A percentile compares a stretch with the other conserved stretches of the same genome.
Evolutionary conservation across 2,113 vertebrate species (phyloP).

Genomic region (Vimba vimba): DNA sequence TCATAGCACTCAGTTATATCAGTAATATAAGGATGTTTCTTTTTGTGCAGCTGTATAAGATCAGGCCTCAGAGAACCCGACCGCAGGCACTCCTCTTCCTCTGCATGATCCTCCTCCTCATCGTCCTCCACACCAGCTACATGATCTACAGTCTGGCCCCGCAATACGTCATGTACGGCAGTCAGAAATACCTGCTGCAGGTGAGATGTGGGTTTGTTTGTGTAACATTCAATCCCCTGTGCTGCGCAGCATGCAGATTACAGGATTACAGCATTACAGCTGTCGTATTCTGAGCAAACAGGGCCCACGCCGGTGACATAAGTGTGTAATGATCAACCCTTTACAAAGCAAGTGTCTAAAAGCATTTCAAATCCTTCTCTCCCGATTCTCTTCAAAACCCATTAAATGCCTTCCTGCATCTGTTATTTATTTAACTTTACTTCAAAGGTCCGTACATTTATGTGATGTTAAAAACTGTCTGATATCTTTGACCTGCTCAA

Average conservation of each 20-base stretch:
- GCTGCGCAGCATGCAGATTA: slow-evolving; percentile 17
- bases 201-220: slow-evolving; percentile 70
- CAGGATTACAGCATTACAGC: slow-evolving; percentile 38
- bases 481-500: background rate
- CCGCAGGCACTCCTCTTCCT: slow-evolving; percentile 97
- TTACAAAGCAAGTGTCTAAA: slow-evolving; percentile 23
- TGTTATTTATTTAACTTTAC: background rate
- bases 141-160: slow-evolving; percentile 99
- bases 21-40: slow-evolving; percentile 17
- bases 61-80: slow-evolving; percentile 88
- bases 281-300: slow-evolving; percentile 5
- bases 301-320: background rate
- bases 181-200: slow-evolving; percentile 92
- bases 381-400: background rate
- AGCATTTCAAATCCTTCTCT: slow-evolving; percentile 14
- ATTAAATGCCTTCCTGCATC: background rate
- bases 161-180: slow-evolving; percentile 98
- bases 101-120: slow-evolving; percentile 96
- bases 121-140: slow-evolving; percentile 96
- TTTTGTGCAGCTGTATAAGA: slow-evolving; percentile 88
- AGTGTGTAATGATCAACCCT: slow-evolving; percentile 28
- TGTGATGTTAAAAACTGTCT: background rate
- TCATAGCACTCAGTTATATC: background rate
- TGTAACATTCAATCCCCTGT: slow-evolving; percentile 24
- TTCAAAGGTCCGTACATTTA: slow-evolving; percentile 5